These are phyloP conservation scores for Lapara coniferarum DNA, from an alignment of 2,888 invertebrate species.

Conservation along the genomic window DNA sequence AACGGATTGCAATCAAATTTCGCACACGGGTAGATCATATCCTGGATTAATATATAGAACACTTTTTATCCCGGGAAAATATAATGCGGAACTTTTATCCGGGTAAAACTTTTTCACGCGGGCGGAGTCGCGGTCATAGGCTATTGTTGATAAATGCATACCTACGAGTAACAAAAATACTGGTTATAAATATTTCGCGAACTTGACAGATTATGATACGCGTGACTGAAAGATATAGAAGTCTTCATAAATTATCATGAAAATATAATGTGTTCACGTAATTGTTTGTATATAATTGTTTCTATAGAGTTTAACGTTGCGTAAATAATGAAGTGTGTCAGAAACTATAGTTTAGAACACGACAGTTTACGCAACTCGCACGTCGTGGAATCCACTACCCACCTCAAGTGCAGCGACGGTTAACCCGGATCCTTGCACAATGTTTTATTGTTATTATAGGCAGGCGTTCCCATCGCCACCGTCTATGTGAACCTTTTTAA, in stretches of 20 bases:
- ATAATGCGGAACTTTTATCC: too few relatives aligned
- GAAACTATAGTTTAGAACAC: constrained; percentile 3
- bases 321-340: background rate
- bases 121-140: too few relatives aligned
- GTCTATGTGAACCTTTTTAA: constrained; percentile 44
- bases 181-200: too few relatives aligned
- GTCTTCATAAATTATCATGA: background rate
- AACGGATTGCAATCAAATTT: too few relatives aligned
- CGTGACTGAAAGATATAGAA: background rate
- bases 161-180: too few relatives aligned
- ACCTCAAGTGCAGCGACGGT: constrained; percentile 52
- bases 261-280: too few relatives aligned
- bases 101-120: too few relatives aligned
- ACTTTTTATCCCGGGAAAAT: too few relatives aligned
- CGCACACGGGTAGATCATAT: too few relatives aligned
- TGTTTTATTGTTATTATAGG: constrained; percentile 47
- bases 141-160: too few relatives aligned
- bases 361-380: constrained; percentile 6
- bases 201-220: background rate
- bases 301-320: background rate
- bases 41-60: too few relatives aligned
- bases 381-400: background rate
- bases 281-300: background rate
- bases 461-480: constrained; percentile 12
- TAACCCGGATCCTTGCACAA: constrained; percentile 76